These are phyloP conservation scores for Polyommatus iphigenia DNA, from an alignment of 2,888 invertebrate genomes.

Conservation along the genomic window DNA sequence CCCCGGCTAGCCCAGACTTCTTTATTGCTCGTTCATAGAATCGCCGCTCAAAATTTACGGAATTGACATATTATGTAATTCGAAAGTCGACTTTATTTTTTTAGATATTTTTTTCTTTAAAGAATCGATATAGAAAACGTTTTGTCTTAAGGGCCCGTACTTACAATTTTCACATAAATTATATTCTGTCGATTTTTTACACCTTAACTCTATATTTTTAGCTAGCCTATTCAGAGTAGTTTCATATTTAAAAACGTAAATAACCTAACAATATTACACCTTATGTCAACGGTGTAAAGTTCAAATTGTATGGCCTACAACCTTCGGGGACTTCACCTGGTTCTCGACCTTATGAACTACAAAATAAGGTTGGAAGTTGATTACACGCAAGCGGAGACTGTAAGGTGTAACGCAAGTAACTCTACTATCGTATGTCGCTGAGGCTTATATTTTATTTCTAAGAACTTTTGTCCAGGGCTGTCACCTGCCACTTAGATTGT, in stretches of 20 bases:
- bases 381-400: background rate
- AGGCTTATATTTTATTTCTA: constrained; percentile 26
- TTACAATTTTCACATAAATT: background rate
- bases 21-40: no score
- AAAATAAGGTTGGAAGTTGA: background rate
- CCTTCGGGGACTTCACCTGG: background rate
- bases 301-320: background rate
- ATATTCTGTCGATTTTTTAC: background rate
- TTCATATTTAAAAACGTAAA: constrained; percentile 4
- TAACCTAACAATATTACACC: background rate
- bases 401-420: constrained; percentile 24
- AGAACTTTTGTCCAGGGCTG: constrained; percentile 24
- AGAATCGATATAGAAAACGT: no score
- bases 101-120: no score
- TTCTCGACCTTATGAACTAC: background rate
- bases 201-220: background rate
- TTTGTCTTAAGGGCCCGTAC: no score
- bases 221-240: constrained; percentile 5
- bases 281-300: background rate
- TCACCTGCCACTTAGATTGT: background rate
- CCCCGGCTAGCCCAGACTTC: no score
- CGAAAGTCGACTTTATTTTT: no score
- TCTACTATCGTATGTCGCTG: constrained; percentile 26
- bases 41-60: no score
- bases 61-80: no score